Evolutionary conservation across 2,113 vertebrate genomes (phyloP).

Genomic region (Petrocephalus zakoni): DNA sequence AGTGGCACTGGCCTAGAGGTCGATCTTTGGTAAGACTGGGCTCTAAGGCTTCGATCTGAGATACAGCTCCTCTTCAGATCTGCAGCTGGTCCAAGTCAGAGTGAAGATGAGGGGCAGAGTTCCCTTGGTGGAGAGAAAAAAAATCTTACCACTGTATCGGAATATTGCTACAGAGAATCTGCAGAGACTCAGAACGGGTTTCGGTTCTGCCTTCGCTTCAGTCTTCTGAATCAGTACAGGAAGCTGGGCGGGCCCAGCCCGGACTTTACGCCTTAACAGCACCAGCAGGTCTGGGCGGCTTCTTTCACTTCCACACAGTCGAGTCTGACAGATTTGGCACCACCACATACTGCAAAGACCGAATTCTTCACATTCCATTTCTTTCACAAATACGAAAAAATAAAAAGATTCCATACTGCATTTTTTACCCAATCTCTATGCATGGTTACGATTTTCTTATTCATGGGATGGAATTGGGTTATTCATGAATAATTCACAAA

Average conservation of each 20-base stretch:
- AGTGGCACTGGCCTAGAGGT: background rate
- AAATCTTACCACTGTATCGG: background rate
- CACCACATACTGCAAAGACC: background rate
- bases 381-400: background rate
- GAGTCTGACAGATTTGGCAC: background rate
- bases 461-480: background rate
- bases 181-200: background rate
- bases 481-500: conserved; percentile 2
- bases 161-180: background rate
- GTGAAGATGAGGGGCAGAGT: background rate
- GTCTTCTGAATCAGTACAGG: background rate
- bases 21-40: background rate
- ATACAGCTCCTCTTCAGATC: too few species aligned
- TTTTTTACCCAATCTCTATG: background rate
- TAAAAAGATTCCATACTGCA: background rate
- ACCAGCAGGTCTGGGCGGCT: background rate
- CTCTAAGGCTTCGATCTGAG: background rate
- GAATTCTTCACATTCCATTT: background rate
- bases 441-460: conserved; percentile 3
- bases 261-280: background rate
- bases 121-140: background rate
- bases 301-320: background rate
- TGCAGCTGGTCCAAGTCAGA: background rate
- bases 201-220: background rate
- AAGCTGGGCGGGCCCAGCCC: background rate